Base-by-base conservation (phyloP, 2,797 vertebrate genomes). In the Oreortyx pictus region DNA sequence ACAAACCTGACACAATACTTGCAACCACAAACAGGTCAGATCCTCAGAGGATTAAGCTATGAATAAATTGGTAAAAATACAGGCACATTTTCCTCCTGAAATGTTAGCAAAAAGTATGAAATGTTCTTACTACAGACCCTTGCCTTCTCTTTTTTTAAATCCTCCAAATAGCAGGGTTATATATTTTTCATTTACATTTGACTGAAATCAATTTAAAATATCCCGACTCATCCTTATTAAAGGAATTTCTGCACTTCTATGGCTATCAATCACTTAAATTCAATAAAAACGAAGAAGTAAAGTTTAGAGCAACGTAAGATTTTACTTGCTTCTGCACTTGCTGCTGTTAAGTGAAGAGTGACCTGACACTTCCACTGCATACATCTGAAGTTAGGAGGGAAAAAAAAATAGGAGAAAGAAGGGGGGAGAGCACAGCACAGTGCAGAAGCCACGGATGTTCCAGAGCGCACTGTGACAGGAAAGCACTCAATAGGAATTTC, bases 401-500 rank as follows among this genome's bases (percentile, higher is more conserved):
- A 9, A 60, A 15, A 20, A 20, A 23, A 50, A 73, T 62, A 88
- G 46, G 43, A 52, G 22, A 77, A 43, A 82, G 50, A 56, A 85
- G 37, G 39, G 91, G 59, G 57, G 44, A 70, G 37, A 33, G 56
- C 89, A 39, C 80, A 89, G 84, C 46, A 80, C 82, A 90, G 47
- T 92, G 91, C 61, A 86, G 86, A 95, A 96, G 70, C 70, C 62
- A 90, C 85, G 88, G 87, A 92, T 97, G 75, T 97, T 96, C 74
- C 82, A 96, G 85, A 64, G 92, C 68, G 57, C 78, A 47, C 47
- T 86, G 70, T 93, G 86, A 97, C 80, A 95, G 86, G 82, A 92
- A 97, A 90, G 91, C 80, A 88, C 75, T 94, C 95, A 96, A 81
- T 85, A 94, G 95, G 94, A 96, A 96, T 90, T 96, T 85, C 84